Evolutionary conservation across 2,797 vertebrate genomes (phyloP).

Genomic region (Danionella dracula): DNA sequence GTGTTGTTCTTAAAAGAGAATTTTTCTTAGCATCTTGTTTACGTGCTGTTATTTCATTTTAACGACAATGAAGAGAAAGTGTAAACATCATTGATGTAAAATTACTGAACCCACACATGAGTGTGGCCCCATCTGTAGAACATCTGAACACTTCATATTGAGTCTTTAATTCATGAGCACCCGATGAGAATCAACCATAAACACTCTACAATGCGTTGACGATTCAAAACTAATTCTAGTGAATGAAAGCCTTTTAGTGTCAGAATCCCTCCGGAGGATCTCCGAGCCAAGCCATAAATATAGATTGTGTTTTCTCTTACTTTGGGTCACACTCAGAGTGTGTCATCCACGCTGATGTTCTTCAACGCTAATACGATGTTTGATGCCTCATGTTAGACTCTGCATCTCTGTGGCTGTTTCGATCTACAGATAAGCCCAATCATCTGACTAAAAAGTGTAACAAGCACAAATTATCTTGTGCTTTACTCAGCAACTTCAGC

Average conservation of each 20-base stretch:
- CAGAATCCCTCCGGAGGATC: not conserved
- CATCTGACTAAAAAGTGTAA: slow-evolving; percentile 15
- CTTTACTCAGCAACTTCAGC: slow-evolving; percentile 39
- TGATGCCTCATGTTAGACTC: slow-evolving; percentile 2
- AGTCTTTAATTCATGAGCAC: no score
- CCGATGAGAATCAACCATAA: not conserved
- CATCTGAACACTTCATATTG: no score
- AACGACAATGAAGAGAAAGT: no score
- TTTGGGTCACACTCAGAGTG: not conserved
- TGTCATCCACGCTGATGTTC: no score
- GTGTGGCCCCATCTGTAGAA: no score
- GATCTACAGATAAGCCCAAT: slow-evolving; percentile 8
- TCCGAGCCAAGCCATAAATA: not conserved
- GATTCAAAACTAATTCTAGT: not conserved
- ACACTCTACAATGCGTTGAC: not conserved
- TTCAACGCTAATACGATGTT: not conserved
- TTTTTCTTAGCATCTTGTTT: no score
- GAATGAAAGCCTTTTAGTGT: not conserved
- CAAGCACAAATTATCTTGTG: slow-evolving; percentile 40
- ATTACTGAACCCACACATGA: no score
- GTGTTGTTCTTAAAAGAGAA: no score
- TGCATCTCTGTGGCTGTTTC: not conserved
- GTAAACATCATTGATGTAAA: no score
- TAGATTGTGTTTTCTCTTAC: not conserved
- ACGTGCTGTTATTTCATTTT: no score